Base-by-base conservation (phyloP, 2,113 vertebrate genomes). In the Albula goreensis region DNA sequence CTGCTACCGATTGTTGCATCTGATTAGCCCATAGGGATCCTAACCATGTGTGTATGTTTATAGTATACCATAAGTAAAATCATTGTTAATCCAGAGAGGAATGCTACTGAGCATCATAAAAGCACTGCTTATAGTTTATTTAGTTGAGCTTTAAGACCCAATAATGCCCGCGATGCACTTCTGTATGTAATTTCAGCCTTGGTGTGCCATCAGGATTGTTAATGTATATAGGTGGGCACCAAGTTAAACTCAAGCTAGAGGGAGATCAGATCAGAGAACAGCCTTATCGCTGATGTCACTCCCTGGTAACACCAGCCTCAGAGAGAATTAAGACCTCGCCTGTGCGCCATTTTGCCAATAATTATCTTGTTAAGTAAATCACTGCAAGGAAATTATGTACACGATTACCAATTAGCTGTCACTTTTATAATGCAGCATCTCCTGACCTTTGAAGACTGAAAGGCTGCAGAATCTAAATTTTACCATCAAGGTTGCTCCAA, bases 311-410 rank as follows among this genome's bases (percentile, higher is more conserved):
- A 15, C 4, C 10, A 51, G 19, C 86, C 50, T 74, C 78, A 31
- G 49, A 82, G 86, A 51, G 78, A 63, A 81, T 87, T 70, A 85
- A 87, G 66, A 56, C 77, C 78, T 74, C 50, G 48, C 31, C 83
- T 56, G n/a, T 85, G 50, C 84, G 50, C 84, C 82, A 87, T 80
- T 85, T 84, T 84, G 83, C 86, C 83, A 85, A 87, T 87, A 84
- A 87, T 87, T 83, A 83, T 79, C 86, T 74, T 56, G 51, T 85
- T 87, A 87, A 82, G 80, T 85, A 74, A 83, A 80, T 87, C 82
- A 83, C 77, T 83, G 80, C 41, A 48, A 87, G 83, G 77, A 84
- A 83, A 87, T 79, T 63, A 87, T 78, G 63, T 77, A 74, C 66
- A 86, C 66, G 82, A 78, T 78, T 81, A 77, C 81, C 81, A 83